Conservation (phyloP, 2,888 invertebrate genomes). For the Perizoma flavofasciatum region DNA sequence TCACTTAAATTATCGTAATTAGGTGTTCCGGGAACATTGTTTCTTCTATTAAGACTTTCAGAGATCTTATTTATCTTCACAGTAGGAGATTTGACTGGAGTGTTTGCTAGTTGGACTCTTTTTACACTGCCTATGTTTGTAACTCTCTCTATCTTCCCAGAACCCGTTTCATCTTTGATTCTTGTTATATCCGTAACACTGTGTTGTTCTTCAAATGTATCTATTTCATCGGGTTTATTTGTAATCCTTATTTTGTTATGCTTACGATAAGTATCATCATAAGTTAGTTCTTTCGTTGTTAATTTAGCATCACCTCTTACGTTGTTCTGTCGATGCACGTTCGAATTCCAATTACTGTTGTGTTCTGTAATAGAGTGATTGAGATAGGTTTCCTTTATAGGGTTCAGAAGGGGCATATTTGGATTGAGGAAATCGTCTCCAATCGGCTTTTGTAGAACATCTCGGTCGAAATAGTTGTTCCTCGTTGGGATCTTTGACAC, state of each 20-base stretch:
- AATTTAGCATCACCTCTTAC: not conserved
- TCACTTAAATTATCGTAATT: conserved; percentile 17
- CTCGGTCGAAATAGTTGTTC: conserved; percentile 3
- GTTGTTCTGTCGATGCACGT: conserved; percentile 2
- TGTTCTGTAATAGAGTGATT: conserved; percentile 55
- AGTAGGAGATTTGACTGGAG: conserved; percentile 50
- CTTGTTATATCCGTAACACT: conserved; percentile 6
- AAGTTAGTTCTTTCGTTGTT: conserved; percentile 2
- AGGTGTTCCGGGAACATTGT: conserved; percentile 5
- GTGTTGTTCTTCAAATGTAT: conserved; percentile 16
- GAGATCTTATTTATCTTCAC: conserved; percentile 20
- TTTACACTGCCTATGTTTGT: conserved; percentile 52
- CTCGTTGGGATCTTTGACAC: not conserved
- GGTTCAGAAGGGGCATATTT: not conserved
- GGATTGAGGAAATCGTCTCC: not conserved
- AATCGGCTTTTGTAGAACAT: conserved; percentile 1
- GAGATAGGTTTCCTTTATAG: conserved; percentile 40
- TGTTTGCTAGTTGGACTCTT: conserved; percentile 48
- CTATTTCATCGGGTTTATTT: conserved; percentile 15
- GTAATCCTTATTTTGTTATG: not conserved
- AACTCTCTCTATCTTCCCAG: conserved; percentile 52
- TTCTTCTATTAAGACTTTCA: conserved; percentile 12
- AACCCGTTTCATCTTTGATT: conserved; percentile 19
- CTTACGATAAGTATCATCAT: not conserved
- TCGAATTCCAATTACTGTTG: conserved; percentile 20